Percentiles rank a stretch among this genome's conserved stretches.
These are phyloP conservation scores for Melanophora roralis DNA, from an alignment of 2,888 invertebrate genomes.

Conservation along the genomic window DNA sequence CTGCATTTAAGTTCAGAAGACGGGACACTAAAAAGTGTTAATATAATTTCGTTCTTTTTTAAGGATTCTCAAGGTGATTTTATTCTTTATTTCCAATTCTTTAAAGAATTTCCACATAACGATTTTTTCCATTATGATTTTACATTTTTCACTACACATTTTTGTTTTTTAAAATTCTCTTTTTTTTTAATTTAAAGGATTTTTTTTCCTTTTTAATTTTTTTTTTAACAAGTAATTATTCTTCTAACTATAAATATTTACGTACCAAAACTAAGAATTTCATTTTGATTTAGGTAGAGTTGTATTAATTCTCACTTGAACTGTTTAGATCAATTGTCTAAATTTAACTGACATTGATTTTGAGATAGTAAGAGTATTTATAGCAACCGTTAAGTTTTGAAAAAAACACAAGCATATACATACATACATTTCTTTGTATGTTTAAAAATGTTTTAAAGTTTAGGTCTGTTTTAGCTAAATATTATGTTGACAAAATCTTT, in stretches of 20 bases:
- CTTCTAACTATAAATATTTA: conserved; percentile 27
- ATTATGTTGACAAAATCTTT: conserved; percentile 54
- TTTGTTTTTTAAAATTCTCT: not conserved
- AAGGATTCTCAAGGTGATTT: too few species aligned
- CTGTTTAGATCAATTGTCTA: conserved; percentile 65
- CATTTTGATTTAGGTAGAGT: conserved; percentile 64
- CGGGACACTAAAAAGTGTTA: too few species aligned
- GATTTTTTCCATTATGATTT: too few species aligned
- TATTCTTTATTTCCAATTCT: too few species aligned
- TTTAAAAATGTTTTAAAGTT: conserved; percentile 10
- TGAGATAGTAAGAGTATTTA: conserved; percentile 48
- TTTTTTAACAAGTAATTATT: not conserved
- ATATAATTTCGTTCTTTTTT: too few species aligned
- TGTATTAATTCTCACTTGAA: conserved; percentile 21
- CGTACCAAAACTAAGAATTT: conserved; percentile 73
- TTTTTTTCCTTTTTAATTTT: not conserved
- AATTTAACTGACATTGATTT: conserved; percentile 70
- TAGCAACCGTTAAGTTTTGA: conserved; percentile 41
- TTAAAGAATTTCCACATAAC: too few species aligned
- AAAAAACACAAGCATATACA: not conserved
- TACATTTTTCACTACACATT: not conserved
- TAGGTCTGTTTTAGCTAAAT: not conserved
- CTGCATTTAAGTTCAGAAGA: too few species aligned
- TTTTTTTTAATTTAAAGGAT: not conserved
- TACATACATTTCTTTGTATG: not conserved